A percentile compares a stretch with the other conserved stretches of the same genome.
These are phyloP conservation scores for Prionailurus bengalensis DNA, from an alignment of 2,113 vertebrate species.

Conservation along the genomic window DNA sequence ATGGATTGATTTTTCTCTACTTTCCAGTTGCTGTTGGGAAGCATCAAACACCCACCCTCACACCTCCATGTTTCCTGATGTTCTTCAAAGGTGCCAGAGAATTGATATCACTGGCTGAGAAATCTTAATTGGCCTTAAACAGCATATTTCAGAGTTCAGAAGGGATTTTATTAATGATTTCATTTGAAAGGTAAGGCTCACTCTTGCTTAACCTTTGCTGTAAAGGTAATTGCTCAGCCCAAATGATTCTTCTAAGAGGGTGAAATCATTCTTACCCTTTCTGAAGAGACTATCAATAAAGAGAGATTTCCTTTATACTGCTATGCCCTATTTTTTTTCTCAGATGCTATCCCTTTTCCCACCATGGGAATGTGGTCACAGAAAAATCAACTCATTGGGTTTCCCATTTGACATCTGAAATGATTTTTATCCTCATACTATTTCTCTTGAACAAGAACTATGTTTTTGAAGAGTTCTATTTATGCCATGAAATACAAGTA, in stretches of 20 bases:
- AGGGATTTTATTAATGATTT: conserved; percentile 69
- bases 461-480: conserved; percentile 63
- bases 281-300: conserved; percentile 52
- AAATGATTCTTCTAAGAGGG: conserved; percentile 61
- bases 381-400: conserved; percentile 60
- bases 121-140: conserved; percentile 73
- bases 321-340: background rate
- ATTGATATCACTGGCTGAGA: conserved; percentile 47
- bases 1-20: background rate
- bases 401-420: conserved; percentile 57
- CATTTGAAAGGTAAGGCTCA: conserved; percentile 63
- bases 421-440: conserved; percentile 68
- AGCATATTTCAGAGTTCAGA: conserved; percentile 63
- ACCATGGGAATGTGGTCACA: background rate
- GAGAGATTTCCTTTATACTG: conserved; percentile 12
- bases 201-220: conserved; percentile 64
- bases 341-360: background rate
- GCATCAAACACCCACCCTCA: background rate
- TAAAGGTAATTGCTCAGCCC: conserved; percentile 64
- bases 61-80: background rate
- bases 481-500: conserved; percentile 55
- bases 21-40: background rate
- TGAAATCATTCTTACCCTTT: conserved; percentile 45
- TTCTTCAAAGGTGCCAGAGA: conserved; percentile 21
- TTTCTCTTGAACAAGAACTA: conserved; percentile 71